phyloP scores from a whole-genome alignment of 2,888 invertebrate species.

The Melanophora roralis region DNA sequence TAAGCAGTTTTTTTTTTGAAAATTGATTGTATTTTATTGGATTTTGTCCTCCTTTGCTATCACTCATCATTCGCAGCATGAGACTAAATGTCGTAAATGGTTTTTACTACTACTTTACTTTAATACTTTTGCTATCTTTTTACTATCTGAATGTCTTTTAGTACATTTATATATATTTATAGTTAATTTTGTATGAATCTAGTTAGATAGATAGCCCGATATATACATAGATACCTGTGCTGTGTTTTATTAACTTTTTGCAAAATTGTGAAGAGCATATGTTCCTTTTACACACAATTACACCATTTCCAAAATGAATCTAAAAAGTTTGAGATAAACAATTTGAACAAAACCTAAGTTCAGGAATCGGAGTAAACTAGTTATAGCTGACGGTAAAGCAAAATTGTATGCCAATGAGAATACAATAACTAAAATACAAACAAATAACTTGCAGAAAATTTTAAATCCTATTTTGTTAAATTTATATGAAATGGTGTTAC shows the following conservation, averaged over 20 bases:
- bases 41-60: constrained; percentile 30
- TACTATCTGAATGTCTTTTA: constrained; percentile 2
- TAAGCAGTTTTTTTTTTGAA: constrained; percentile 22
- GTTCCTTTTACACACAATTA: constrained; percentile 15
- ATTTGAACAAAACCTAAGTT: too few relatives aligned
- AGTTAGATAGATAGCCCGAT: too few relatives aligned
- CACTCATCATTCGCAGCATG: constrained; percentile 58
- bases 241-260: neutral
- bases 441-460: too few relatives aligned
- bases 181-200: neutral
- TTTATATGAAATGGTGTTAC: neutral
- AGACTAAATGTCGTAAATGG: constrained; percentile 45
- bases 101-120: constrained; percentile 48
- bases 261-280: constrained; percentile 13
- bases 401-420: too few relatives aligned
- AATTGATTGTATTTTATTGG: constrained; percentile 55
- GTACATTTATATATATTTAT: neutral
- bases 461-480: too few relatives aligned
- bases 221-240: neutral
- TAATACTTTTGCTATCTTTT: constrained; percentile 14
- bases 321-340: neutral
- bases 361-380: too few relatives aligned
- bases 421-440: too few relatives aligned
- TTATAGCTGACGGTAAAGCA: too few relatives aligned
- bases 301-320: neutral